Base-by-base conservation (phyloP, 2,888 invertebrate species). In the Ornithoptera alexandrae region DNA sequence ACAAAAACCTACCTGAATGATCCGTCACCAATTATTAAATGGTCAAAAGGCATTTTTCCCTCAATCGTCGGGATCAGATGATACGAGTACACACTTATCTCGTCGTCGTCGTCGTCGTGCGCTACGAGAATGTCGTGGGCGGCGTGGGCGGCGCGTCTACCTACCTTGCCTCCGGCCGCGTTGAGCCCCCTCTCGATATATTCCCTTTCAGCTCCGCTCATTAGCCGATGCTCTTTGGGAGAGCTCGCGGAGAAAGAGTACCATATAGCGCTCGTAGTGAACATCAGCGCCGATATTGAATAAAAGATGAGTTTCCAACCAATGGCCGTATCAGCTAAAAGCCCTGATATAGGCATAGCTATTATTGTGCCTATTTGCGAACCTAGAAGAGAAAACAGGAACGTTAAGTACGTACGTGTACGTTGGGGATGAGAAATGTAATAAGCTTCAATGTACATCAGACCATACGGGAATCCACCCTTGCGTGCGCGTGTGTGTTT, bases 301-400 rank as follows among this genome's bases (percentile, higher is more conserved):
- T 96, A 96, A 81, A 96, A 96, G 30, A 95, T 94, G 70, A 94
- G 92, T 56, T 95, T 94, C 96, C 96, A 96, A 1, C 96, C 96
- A 57, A 92, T 78, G 0, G 73, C 78, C 0, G 90, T 89, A 1
- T 87, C 93, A 0, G 95, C 94, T 5, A 97, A 84, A 0, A 92
- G 66, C 0, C 96, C 96, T 1, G 95, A 94, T 57, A 95, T 82
- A 0, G 95, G 94, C 89, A 96, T 90, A 0, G 95, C 93, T 24
- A 96, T 83, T 0, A 96, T 95, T 0, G 95, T 95, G 0, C 96
- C 96, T 8, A 96, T 86, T 81, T 95, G 94, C 3, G 93, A 88
- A 0, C 96, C 96, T 82, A 93, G 62, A 75, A 84, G 66, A 46
- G 10, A 24, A 61, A 66, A 36, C 39, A 10, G 10, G 39, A 39